Evolutionary conservation across 2,888 invertebrate species (phyloP).

Genomic region (Agrotis segetum): DNA sequence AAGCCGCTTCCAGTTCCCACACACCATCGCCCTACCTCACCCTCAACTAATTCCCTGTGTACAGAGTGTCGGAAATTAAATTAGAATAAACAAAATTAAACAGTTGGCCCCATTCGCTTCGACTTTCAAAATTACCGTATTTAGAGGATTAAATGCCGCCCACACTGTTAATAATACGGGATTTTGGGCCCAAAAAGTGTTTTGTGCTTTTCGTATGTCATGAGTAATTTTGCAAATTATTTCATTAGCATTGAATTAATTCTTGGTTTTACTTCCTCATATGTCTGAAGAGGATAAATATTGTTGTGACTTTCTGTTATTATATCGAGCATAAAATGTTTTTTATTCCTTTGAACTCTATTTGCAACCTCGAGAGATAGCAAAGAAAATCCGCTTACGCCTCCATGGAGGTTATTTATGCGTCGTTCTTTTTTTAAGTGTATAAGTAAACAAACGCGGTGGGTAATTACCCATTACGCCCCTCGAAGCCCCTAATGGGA

Average conservation of each 20-base stretch:
- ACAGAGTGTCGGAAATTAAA: constrained; percentile 82
- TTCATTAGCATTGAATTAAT: constrained; percentile 77
- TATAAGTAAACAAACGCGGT: constrained; percentile 27
- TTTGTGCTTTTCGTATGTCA: constrained; percentile 68
- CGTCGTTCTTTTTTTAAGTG: constrained; percentile 23
- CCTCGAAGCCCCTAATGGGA: constrained; percentile 39
- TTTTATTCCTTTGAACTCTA: neutral
- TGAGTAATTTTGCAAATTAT: constrained; percentile 77
- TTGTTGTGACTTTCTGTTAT: constrained; percentile 18
- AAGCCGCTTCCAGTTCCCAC: constrained; percentile 40
- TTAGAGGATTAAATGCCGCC: constrained; percentile 76
- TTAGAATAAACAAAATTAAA: constrained; percentile 87
- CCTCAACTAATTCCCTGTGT: constrained; percentile 67
- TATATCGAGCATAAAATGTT: constrained; percentile 14
- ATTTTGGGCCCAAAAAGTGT: constrained; percentile 75
- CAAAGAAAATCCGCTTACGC: constrained; percentile 14
- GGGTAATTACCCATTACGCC: constrained; percentile 39
- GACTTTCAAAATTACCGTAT: constrained; percentile 81
- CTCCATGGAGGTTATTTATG: constrained; percentile 10
- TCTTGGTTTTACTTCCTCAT: constrained; percentile 47
- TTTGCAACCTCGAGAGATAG: neutral
- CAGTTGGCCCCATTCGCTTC: constrained; percentile 80
- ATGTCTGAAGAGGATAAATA: constrained; percentile 20
- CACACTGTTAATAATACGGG: constrained; percentile 78
- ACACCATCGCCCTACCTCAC: constrained; percentile 13